A percentile compares a stretch with the other conserved stretches of the same genome.
Evolutionary conservation across 2,888 invertebrate species (phyloP).

Genomic region (Clepsis dumicolana): DNA sequence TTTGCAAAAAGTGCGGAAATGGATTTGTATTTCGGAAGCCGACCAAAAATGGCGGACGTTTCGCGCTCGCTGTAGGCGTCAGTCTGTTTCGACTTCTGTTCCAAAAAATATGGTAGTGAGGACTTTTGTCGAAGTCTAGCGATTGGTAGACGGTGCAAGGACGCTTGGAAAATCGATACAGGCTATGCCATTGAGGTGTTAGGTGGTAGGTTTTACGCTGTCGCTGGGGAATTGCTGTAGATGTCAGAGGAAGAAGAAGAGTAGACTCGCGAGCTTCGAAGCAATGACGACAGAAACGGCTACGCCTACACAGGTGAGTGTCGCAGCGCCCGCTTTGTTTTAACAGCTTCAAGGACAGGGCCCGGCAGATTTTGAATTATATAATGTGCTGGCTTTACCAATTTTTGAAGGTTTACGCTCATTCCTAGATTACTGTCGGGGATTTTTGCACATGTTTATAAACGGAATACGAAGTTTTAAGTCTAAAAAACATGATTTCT

Average conservation of each 20-base stretch:
- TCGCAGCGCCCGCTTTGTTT: slow-evolving; percentile 60
- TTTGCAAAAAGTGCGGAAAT: slow-evolving; percentile 53
- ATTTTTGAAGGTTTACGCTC: not conserved
- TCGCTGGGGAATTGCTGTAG: slow-evolving; percentile 74
- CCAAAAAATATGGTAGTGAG: slow-evolving; percentile 61
- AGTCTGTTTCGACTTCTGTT: slow-evolving; percentile 47
- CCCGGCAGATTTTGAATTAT: slow-evolving; percentile 50
- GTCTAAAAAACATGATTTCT: too few species aligned
- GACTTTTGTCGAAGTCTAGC: slow-evolving; percentile 56
- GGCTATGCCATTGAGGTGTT: slow-evolving; percentile 52
- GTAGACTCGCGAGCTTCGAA: slow-evolving; percentile 71
- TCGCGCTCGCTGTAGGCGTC: slow-evolving; percentile 56
- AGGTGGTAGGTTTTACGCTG: slow-evolving; percentile 63
- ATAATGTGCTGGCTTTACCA: slow-evolving; percentile 48
- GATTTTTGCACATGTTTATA: not conserved
- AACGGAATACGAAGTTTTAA: not conserved
- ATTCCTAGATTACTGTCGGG: too few species aligned
- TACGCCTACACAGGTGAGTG: slow-evolving; percentile 81
- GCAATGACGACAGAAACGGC: slow-evolving; percentile 84
- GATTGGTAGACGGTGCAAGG: slow-evolving; percentile 61
- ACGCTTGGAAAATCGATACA: slow-evolving; percentile 69
- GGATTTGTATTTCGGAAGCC: slow-evolving; percentile 53
- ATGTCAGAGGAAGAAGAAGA: slow-evolving; percentile 78
- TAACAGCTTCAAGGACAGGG: slow-evolving; percentile 64
- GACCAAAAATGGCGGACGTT: slow-evolving; percentile 74